These are phyloP conservation scores for Platichthys flesus DNA, from an alignment of 2,113 vertebrate species.

Conservation along the genomic window DNA sequence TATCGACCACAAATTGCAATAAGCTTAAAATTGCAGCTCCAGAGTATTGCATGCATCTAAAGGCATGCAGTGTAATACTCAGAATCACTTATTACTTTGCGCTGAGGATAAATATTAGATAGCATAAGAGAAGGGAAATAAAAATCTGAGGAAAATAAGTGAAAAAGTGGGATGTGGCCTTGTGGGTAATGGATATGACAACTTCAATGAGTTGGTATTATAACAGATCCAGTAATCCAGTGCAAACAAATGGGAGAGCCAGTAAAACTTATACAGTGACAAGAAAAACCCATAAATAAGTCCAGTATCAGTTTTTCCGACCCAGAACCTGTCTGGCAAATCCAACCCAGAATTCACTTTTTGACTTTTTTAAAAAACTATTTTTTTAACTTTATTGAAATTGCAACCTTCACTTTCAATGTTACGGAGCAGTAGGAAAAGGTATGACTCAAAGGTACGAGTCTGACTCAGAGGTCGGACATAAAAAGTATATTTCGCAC, in stretches of 20 bases:
- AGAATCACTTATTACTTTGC: conserved; percentile 11
- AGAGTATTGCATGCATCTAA: conserved; percentile 23
- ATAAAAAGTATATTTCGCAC: neutral
- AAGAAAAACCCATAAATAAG: conserved; percentile 5
- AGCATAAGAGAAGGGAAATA: neutral
- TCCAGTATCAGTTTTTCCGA: neutral
- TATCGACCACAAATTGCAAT: conserved; percentile 31
- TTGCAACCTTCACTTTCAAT: conserved; percentile 16
- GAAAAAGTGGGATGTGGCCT: conserved; percentile 18
- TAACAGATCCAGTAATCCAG: conserved; percentile 9
- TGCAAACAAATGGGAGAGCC: conserved; percentile 17
- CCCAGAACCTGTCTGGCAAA: conserved; percentile 32
- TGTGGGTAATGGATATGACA: conserved; percentile 12
- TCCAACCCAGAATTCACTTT: conserved; percentile 78
- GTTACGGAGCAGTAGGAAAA: neutral
- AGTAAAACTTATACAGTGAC: neutral
- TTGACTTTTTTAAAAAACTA: conserved; percentile 69
- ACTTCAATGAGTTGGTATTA: neutral
- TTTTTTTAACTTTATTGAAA: conserved; percentile 39
- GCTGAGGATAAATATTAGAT: neutral
- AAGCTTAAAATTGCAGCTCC: conserved; percentile 29
- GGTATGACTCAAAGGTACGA: neutral
- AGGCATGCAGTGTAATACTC: conserved; percentile 26
- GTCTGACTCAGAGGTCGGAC: conserved; percentile 4
- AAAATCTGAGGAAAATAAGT: neutral